Conservation (phyloP, 1,140 invertebrate species). For the Augochlora pura region DNA sequence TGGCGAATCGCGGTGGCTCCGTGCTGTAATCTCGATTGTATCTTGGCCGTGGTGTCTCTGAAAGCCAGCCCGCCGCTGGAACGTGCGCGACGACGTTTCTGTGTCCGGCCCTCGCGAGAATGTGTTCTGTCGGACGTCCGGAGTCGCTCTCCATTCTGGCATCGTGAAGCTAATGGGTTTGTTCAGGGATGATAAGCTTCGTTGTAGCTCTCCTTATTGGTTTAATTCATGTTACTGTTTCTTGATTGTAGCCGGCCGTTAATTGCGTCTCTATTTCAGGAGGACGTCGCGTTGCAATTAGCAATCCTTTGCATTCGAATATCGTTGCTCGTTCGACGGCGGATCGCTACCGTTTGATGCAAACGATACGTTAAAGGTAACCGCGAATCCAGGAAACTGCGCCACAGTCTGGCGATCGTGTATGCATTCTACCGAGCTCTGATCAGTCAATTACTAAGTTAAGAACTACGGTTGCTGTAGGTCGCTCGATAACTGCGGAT, state of each 20-base stretch:
- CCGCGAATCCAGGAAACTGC: too few relatives aligned
- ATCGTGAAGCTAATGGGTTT: neutral
- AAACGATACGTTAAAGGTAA: too few relatives aligned
- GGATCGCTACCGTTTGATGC: neutral
- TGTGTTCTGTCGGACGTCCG: conserved; percentile 1
- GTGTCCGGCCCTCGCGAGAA: neutral
- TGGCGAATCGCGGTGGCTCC: conserved; percentile 22
- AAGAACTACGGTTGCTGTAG: too few relatives aligned
- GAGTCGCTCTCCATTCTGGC: neutral
- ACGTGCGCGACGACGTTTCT: conserved; percentile 1
- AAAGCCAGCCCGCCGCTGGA: neutral
- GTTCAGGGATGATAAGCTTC: neutral
- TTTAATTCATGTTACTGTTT: conserved; percentile 6
- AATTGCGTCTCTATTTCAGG: conserved; percentile 7
- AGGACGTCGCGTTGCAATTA: neutral
- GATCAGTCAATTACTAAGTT: too few relatives aligned
- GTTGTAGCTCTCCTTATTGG: conserved; percentile 2
- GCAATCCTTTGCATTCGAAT: neutral
- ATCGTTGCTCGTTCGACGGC: neutral
- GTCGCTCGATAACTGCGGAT: too few relatives aligned
- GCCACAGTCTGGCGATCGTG: too few relatives aligned
- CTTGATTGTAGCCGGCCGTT: neutral
- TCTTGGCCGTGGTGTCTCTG: conserved; percentile 7
- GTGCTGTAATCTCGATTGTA: conserved; percentile 43
- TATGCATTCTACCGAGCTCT: too few relatives aligned